Percentiles rank a stretch among this genome's conserved stretches.
These are phyloP conservation scores for Asobara japonica DNA, from an alignment of 1,140 invertebrate genomes.

Conservation along the genomic window DNA sequence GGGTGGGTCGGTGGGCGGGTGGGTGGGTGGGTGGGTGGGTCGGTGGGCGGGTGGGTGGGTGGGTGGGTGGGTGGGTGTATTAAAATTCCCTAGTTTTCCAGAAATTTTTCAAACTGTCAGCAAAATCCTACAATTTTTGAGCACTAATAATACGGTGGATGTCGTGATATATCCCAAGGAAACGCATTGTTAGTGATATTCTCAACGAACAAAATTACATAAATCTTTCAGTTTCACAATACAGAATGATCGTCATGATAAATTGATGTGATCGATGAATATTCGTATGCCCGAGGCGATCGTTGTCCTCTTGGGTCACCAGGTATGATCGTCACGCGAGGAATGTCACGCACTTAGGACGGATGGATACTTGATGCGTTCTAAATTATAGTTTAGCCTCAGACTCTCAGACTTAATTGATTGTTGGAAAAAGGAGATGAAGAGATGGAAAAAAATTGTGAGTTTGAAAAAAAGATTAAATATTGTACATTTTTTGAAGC, in stretches of 20 bases:
- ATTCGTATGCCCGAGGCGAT: constrained; percentile 5
- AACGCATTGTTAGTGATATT: no score
- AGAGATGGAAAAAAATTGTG: neutral
- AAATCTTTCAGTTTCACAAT: no score
- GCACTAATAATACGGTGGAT: no score
- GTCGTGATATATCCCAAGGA: no score
- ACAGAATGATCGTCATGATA: constrained; percentile 1
- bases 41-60: no score
- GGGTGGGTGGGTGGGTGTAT: no score
- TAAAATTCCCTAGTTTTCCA: no score
- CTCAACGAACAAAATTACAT: no score
- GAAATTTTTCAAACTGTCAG: no score
- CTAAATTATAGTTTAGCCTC: constrained; percentile 49
- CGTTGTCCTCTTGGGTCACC: constrained; percentile 5
- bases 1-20: no score
- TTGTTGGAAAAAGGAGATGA: constrained; percentile 55
- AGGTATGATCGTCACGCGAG: constrained; percentile 23
- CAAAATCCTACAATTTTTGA: no score
- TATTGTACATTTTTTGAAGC: neutral
- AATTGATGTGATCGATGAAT: constrained; percentile 11
- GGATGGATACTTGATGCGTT: constrained; percentile 52
- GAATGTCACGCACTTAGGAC: constrained; percentile 33
- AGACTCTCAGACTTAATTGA: constrained; percentile 54
- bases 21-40: no score
- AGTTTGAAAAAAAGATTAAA: constrained; percentile 47